phyloP scores from a whole-genome alignment of 2,888 invertebrate species.

The Proisotoma minuta region DNA sequence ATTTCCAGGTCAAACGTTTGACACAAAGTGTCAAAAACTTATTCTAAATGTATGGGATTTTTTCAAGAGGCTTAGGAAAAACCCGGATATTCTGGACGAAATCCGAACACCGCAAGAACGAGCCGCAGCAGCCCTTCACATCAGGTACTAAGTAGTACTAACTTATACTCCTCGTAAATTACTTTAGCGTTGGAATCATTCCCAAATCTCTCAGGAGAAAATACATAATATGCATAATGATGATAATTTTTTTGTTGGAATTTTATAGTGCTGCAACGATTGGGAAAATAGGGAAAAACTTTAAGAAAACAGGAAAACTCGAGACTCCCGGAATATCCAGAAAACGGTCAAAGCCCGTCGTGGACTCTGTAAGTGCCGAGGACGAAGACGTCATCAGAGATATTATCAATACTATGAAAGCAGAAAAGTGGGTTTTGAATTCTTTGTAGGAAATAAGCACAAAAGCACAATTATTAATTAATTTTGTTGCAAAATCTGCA shows the following conservation, averaged over 20 bases:
- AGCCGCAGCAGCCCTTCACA: slow-evolving; percentile 42
- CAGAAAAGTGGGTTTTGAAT: slow-evolving; percentile 29
- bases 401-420: slow-evolving; percentile 39
- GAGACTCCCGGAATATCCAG: slow-evolving; percentile 38
- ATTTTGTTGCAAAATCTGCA: slow-evolving; percentile 14
- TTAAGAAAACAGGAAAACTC: slow-evolving; percentile 37
- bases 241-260: no score
- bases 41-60: slow-evolving; percentile 47
- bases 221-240: no score
- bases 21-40: slow-evolving; percentile 43
- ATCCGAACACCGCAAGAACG: slow-evolving; percentile 42
- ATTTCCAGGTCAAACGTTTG: slow-evolving; percentile 45
- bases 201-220: no score
- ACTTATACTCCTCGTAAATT: no score
- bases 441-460: no score
- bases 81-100: slow-evolving; percentile 38
- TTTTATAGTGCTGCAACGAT: slow-evolving; percentile 43
- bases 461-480: slow-evolving; percentile 1
- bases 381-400: slow-evolving; percentile 37
- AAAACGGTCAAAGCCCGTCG: slow-evolving; percentile 33
- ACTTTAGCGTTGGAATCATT: no score
- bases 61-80: slow-evolving; percentile 41
- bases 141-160: no score
- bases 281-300: slow-evolving; percentile 43
- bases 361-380: slow-evolving; percentile 36